These are phyloP conservation scores for Heteropelma amictum DNA, from an alignment of 2,888 invertebrate genomes.

Conservation along the genomic window DNA sequence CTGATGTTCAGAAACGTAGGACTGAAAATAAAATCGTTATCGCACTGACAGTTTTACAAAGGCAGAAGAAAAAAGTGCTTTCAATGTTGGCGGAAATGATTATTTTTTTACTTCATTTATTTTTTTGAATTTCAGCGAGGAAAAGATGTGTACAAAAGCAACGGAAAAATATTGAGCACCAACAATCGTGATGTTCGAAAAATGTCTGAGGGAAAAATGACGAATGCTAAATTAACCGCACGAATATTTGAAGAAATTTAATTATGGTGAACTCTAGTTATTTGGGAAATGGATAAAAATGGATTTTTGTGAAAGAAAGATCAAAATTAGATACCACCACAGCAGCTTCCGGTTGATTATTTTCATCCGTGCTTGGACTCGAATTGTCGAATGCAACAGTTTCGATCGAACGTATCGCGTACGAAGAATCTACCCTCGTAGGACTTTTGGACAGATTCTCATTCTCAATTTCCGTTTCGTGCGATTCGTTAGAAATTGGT, in stretches of 20 bases:
- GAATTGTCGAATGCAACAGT: constrained; percentile 46
- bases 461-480: constrained; percentile 32
- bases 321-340: constrained; percentile 42
- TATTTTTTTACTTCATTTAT: no score
- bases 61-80: no score
- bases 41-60: no score
- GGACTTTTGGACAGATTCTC: constrained; percentile 33
- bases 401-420: constrained; percentile 36
- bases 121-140: no score
- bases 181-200: no score
- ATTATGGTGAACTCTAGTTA: no score
- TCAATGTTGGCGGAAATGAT: no score
- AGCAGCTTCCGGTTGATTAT: constrained; percentile 45
- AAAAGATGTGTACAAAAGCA: no score
- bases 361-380: constrained; percentile 46
- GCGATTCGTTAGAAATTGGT: constrained; percentile 44
- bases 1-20: constrained; percentile 47
- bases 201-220: no score
- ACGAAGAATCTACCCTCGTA: constrained; percentile 40
- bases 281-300: not conserved
- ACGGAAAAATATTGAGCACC: no score
- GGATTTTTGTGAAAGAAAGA: not conserved
- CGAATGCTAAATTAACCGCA: no score
- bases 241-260: no score
- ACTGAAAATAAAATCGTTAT: constrained; percentile 32